Evolutionary conservation across 2,888 invertebrate species (phyloP), one percentile per base, ranked within the genome.

Genomic region (Microplitis deprimator): DNA sequence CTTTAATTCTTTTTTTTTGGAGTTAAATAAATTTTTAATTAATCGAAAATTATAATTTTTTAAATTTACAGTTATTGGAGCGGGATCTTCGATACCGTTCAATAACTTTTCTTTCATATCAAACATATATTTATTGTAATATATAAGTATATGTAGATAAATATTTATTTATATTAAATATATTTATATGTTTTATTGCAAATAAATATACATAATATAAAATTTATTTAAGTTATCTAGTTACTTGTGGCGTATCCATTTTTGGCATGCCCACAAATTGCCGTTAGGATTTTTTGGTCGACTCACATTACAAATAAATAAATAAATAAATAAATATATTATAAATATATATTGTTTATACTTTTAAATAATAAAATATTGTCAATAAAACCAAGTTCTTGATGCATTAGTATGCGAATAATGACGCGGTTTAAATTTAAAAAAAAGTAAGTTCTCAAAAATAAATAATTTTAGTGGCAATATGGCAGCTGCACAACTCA

Each of bases 401-500:
- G 8, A 13, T 59, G 59, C 5, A 59, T 3, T 59, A 13, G 59
- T n/a, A 59, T 13, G 2, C 6, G 5, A 8, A 59, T 13, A 59
- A 59, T n/a, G n/a, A 13, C n/a, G 59, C 8, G 16, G 13, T 68
- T 39, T 16, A 41, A 40, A 62, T 62, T 62, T 5, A 5, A 61
- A 39, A 59, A 61, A 68, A 68, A n/a, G 40, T 61, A 40, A 40
- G 1, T 39, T 20, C 10, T 50, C 13, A 68, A 68, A 60, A 64
- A 64, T 71, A 17, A 50, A 65, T 67, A 50, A 39, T 59, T 59
- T 39, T n/a, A 29, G 62, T 60, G 38, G 60, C 74, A 77, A 77
- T 77, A 75, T 77, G 77, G 74, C 77, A 74, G 77, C 77, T 74
- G 65, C 60, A 70, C n/a, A n/a, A n/a, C 50, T 61, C 8, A 20